Conservation (phyloP, 2,113 vertebrate species). For the Hippocampus mohnikei region DNA sequence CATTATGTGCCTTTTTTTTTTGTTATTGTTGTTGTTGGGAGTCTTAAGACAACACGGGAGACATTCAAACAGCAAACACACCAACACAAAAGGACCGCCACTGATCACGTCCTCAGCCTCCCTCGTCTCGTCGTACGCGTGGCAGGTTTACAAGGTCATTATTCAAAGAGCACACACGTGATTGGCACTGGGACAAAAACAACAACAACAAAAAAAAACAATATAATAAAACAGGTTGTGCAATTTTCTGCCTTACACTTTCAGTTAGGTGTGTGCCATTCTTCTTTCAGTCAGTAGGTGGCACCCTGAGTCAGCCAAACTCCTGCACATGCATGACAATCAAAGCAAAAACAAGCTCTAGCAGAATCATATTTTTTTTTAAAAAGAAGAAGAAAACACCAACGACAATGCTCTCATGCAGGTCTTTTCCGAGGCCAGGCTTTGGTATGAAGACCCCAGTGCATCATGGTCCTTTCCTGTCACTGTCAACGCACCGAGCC, state of each 20-base stretch:
- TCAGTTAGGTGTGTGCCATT: conserved; percentile 15
- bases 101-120: conserved; percentile 39
- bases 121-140: conserved; percentile 8
- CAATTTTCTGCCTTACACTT: conserved; percentile 21
- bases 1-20: conserved; percentile 51
- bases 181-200: conserved; percentile 6
- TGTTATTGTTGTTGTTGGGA: conserved; percentile 21
- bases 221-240: neutral
- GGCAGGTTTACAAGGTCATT: neutral
- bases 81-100: conserved; percentile 40
- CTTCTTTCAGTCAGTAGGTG: conserved; percentile 59
- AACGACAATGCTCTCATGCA: conserved; percentile 67
- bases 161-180: neutral
- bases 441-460: conserved; percentile 60
- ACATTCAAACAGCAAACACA: conserved; percentile 60
- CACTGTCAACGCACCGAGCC: conserved; percentile 32
- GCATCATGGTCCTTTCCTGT: conserved; percentile 39
- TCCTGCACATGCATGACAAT: conserved; percentile 55
- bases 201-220: conserved; percentile 29
- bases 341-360: conserved; percentile 63
- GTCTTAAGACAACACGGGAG: conserved; percentile 58
- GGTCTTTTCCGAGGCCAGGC: conserved; percentile 45
- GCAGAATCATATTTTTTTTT: conserved; percentile 63
- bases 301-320: conserved; percentile 48
- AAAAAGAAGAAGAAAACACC: conserved; percentile 48